Base-by-base conservation (phyloP, 1,140 invertebrate species). In the Brachionus asplanchnoidis region DNA sequence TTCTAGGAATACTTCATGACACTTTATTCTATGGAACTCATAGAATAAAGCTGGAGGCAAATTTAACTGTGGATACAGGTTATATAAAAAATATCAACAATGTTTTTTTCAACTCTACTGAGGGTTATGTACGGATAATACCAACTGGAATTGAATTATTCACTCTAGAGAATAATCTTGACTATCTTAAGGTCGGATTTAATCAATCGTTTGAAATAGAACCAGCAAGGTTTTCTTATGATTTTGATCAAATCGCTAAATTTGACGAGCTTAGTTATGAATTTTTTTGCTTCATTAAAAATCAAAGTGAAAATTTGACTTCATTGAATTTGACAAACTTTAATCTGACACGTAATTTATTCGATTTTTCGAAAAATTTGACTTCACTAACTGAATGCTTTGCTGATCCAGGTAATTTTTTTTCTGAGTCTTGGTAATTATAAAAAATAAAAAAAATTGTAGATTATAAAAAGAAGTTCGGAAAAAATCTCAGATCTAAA, bases 231-330 rank as follows among this genome's bases (percentile, higher is more conserved):
- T 73, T 17, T 73, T 73, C 68, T 17, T 73, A 17, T 42, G 68
- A 73, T 42, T 42, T 7, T 17, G 68, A 73, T 40, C 68, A 73
- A 73, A n/a, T 73, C 8, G 36, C 68, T n/a, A 73, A 73, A n/a
- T 73, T 40, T 40, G n/a, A 73, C 20, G 28, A 36, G 12, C 32
- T 73, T 8, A 20, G 42, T 42, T 73, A 42, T 44, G 40, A 44
- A 20, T 73, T 73, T 73, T 73, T 40, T 40, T 73, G 68, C n/a
- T 73, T 40, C 17, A n/a, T 73, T 40, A 36, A n/a, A 40, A 73
- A 73, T 40, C 9, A 20, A 40, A 73, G 32, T 42, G 68, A 73
- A 40, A 20, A 40, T 17, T 17, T 42, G 0, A n/a, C 36, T 8
- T 68, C 23, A n/a, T 73, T 73, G 9, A 42, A 73, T n/a, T 42